Evolutionary conservation across 2,888 invertebrate genomes (phyloP).

Genomic region (Cepaea hortensis): DNA sequence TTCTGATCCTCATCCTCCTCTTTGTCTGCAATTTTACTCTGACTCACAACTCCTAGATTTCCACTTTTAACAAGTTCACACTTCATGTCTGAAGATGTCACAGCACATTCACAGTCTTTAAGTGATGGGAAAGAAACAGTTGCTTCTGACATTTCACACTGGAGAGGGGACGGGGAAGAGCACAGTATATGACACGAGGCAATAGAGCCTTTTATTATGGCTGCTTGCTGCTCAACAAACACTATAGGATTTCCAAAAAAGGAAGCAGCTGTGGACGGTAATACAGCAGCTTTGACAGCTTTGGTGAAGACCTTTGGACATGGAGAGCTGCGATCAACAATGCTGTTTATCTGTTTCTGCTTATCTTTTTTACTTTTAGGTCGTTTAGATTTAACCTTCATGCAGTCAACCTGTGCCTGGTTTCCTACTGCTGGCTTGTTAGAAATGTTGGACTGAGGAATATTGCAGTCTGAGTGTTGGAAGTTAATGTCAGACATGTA

Average conservation of each 20-base stretch:
- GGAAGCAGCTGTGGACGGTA: constrained; percentile 77
- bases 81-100: neutral
- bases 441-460: constrained; percentile 20
- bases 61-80: neutral
- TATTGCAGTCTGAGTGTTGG: constrained; percentile 20
- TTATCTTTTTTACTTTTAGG: constrained; percentile 61
- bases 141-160: neutral
- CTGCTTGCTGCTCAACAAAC: constrained; percentile 92
- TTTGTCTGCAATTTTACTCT: neutral
- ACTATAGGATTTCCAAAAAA: constrained; percentile 94
- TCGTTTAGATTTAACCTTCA: constrained; percentile 57
- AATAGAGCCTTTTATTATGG: constrained; percentile 79
- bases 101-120: neutral
- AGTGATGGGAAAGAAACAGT: neutral
- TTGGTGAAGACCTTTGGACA: constrained; percentile 78
- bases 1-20: constrained; percentile 43
- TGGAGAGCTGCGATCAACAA: constrained; percentile 73
- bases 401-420: constrained; percentile 52
- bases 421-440: constrained; percentile 35
- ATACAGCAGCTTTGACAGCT: neutral
- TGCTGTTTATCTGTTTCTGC: constrained; percentile 58
- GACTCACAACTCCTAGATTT: neutral
- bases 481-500: constrained; percentile 23
- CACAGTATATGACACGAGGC: constrained; percentile 49
- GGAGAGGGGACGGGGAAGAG: constrained; percentile 28